These are phyloP conservation scores for Campoplex capitator DNA, from an alignment of 2,888 invertebrate species.

Conservation along the genomic window DNA sequence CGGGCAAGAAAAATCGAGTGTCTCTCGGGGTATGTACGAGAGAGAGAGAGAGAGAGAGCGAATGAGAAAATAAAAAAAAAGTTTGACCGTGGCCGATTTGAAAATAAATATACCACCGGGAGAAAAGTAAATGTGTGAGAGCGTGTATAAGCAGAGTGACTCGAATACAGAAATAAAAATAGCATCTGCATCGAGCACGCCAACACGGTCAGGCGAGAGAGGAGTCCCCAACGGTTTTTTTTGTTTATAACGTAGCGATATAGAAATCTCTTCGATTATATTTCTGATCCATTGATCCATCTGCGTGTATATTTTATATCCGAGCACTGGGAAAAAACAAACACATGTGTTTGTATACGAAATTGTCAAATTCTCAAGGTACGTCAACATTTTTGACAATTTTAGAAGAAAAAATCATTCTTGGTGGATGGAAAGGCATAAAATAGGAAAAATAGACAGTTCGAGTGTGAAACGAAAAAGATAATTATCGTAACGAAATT, in stretches of 20 bases:
- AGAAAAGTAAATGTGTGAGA: conserved; percentile 58
- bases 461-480: too few relatives aligned
- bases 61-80: conserved; percentile 22
- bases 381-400: too few relatives aligned
- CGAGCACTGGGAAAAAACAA: background rate
- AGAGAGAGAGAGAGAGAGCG: background rate
- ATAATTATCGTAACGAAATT: too few relatives aligned
- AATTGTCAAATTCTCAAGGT: background rate
- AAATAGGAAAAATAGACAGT: background rate
- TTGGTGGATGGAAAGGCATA: too few relatives aligned
- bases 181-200: conserved; percentile 67
- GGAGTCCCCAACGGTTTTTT: conserved; percentile 39
- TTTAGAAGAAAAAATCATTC: too few relatives aligned
- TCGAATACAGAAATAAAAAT: conserved; percentile 70
- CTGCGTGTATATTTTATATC: too few relatives aligned
- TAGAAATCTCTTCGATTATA: background rate
- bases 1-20: background rate
- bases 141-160: conserved; percentile 55
- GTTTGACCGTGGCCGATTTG: conserved; percentile 83
- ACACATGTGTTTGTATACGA: background rate
- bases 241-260: conserved; percentile 43
- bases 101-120: conserved; percentile 80
- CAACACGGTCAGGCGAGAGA: conserved; percentile 56
- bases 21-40: conserved; percentile 6
- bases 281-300: background rate